These are phyloP conservation scores for Acleris literana DNA, from an alignment of 2,888 invertebrate genomes.

Conservation along the genomic window DNA sequence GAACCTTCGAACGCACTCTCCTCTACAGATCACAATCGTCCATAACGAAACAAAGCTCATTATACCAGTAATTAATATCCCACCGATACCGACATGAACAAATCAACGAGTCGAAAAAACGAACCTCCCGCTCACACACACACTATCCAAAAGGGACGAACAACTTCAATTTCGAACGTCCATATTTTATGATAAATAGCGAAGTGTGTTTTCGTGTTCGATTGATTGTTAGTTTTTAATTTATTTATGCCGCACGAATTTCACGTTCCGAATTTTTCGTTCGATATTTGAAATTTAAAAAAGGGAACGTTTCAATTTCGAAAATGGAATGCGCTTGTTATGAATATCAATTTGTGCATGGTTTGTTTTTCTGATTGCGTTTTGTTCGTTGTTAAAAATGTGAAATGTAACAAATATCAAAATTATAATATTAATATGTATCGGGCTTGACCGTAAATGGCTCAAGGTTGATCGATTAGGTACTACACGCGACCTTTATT, in stretches of 20 bases:
- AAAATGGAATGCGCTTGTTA: slow-evolving; percentile 47
- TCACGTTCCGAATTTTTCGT: slow-evolving; percentile 49
- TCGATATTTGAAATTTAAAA: slow-evolving; percentile 19
- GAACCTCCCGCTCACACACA: slow-evolving; percentile 50
- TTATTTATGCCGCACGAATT: slow-evolving; percentile 66
- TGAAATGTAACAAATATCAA: not conserved
- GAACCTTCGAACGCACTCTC: slow-evolving; percentile 43
- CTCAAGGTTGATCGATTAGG: too few relatives aligned
- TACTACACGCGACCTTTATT: too few relatives aligned
- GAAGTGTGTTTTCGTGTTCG: slow-evolving; percentile 75
- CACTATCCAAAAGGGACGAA: slow-evolving; percentile 50
- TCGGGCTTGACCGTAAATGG: too few relatives aligned
- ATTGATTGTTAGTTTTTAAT: slow-evolving; percentile 71
- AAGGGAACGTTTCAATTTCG: slow-evolving; percentile 47
- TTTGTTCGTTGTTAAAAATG: slow-evolving; percentile 39
- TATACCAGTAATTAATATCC: slow-evolving; percentile 75
- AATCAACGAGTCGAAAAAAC: slow-evolving; percentile 56
- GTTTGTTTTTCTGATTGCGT: slow-evolving; percentile 47
- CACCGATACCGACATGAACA: slow-evolving; percentile 67
- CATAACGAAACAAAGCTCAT: slow-evolving; percentile 69
- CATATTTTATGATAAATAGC: slow-evolving; percentile 78
- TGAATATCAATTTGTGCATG: slow-evolving; percentile 9
- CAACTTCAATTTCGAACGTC: slow-evolving; percentile 63
- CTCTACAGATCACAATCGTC: slow-evolving; percentile 55
- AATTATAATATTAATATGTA: too few relatives aligned